A percentile compares a stretch with the other conserved stretches of the same genome.
These are phyloP conservation scores for Caenorhabditis wallacei DNA, from an alignment of 2,888 invertebrate species.

Conservation along the genomic window DNA sequence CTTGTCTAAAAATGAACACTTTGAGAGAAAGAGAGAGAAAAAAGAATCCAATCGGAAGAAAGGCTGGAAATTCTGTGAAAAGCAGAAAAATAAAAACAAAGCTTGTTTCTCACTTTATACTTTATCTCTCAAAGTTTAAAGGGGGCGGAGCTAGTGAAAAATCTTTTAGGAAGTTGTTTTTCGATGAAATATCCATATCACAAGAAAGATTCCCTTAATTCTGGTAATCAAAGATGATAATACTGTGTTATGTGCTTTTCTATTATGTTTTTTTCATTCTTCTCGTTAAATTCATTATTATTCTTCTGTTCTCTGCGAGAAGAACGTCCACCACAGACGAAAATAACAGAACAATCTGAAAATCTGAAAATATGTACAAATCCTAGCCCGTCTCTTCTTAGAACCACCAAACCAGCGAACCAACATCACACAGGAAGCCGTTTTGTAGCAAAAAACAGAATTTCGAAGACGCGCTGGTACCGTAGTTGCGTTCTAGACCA, in stretches of 20 bases:
- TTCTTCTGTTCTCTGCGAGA: not conserved
- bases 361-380: slow-evolving; percentile 29
- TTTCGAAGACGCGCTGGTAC: not conserved
- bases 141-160: slow-evolving; percentile 2
- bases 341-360: slow-evolving; percentile 5
- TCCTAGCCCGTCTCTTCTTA: slow-evolving; percentile 17
- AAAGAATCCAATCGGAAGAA: too few relatives aligned
- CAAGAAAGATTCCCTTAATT: too few relatives aligned
- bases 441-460: not conserved
- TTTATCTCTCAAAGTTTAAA: slow-evolving; percentile 5
- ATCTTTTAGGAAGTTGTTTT: not conserved
- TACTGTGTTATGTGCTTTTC: not conserved
- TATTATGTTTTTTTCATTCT: not conserved
- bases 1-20: slow-evolving; percentile 1
- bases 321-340: not conserved
- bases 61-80: not conserved
- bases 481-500: not conserved
- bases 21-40: too few relatives aligned
- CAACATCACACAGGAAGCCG: slow-evolving; percentile 5
- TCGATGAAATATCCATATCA: too few relatives aligned
- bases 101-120: slow-evolving; percentile 16
- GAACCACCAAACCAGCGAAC: slow-evolving; percentile 4
- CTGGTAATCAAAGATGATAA: too few relatives aligned
- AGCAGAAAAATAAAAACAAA: slow-evolving; percentile 9
- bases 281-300: slow-evolving; percentile 3